A percentile compares a stretch with the other conserved stretches of the same genome.
phyloP scores from a whole-genome alignment of 2,888 invertebrate species.

The Cheilosia grossa region DNA sequence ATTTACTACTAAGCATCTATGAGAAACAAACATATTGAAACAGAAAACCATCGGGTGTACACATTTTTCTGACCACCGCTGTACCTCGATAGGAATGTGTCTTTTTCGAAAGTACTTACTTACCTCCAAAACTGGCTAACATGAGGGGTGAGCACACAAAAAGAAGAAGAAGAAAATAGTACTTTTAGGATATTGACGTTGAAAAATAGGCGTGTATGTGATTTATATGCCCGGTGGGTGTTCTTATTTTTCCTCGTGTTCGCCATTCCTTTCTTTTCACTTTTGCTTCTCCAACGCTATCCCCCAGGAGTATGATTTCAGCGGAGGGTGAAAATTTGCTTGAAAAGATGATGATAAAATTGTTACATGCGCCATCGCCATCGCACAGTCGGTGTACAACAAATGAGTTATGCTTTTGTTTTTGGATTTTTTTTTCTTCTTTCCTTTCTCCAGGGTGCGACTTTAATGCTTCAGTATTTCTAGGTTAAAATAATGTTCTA shows the following conservation, averaged over 20 bases:
- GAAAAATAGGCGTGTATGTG: conserved; percentile 73
- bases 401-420: conserved; percentile 65
- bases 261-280: conserved; percentile 5
- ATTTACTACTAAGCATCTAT: not conserved
- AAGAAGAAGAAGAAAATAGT: conserved; percentile 38
- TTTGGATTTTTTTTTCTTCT: conserved; percentile 17
- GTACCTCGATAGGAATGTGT: conserved; percentile 38
- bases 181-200: conserved; percentile 64
- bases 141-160: conserved; percentile 13
- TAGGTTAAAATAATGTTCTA: conserved; percentile 63
- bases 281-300: conserved; percentile 17
- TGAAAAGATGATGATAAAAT: conserved; percentile 57
- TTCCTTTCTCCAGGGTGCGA: conserved; percentile 51
- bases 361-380: conserved; percentile 52
- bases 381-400: conserved; percentile 58
- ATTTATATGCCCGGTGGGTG: conserved; percentile 67
- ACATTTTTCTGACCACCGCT: conserved; percentile 33
- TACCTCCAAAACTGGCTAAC: conserved; percentile 42
- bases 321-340: conserved; percentile 30
- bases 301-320: not conserved
- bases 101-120: conserved; percentile 58
- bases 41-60: not conserved
- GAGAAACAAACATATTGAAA: not conserved
- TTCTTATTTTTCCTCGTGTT: conserved; percentile 12
- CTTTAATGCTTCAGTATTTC: conserved; percentile 39